Base-by-base conservation (phyloP, 1,140 invertebrate species). In the Aphidius gifuensis region DNA sequence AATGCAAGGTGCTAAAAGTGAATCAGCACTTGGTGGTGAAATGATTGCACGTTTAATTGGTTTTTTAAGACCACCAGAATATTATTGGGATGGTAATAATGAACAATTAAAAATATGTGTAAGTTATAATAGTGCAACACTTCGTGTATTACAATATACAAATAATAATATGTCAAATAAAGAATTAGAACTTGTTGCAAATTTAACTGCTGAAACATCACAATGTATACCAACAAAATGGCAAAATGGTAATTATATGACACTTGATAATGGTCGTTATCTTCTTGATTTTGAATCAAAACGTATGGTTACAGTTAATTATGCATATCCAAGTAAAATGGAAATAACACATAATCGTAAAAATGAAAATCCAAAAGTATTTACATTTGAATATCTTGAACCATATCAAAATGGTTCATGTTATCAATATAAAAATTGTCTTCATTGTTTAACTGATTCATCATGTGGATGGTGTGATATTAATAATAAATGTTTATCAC, bases 401-500 rank as follows among this genome's bases (percentile, higher is more conserved):
- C 93, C 93, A 0, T 96, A 89, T 74, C 83, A 84, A 58, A 88
- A 89, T 58, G 91, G 91, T 0, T 83, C 85, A n/a, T 98, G 96
- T 71, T 74, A 78, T 0, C 82, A 85, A 23, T 93, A 95, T 70
- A 85, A 81, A 53, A 97, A 92, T 71, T 98, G 95, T 73, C 76
- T 96, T 6, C 85, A 92, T 53, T 98, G 95, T 74, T 78, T 97
- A 23, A 90, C 89, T 0, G 95, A 98, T 79, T 88, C 90, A 0
- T 84, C 87, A 8, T 98, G 95, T 74, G 92, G 92, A 1, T 97
- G 95, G 95, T 96, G 93, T 73, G 87, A 91, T 21, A 70, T 89
- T 6, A 90, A 83, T 1, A 80, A 83, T 40, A 81, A 83, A 38
- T 92, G 90, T 72, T 81, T 90, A 23, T 76, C 84, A 5, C 82